Base-by-base conservation (phyloP, 2,113 vertebrate genomes). In the Chaetodon auriga region DNA sequence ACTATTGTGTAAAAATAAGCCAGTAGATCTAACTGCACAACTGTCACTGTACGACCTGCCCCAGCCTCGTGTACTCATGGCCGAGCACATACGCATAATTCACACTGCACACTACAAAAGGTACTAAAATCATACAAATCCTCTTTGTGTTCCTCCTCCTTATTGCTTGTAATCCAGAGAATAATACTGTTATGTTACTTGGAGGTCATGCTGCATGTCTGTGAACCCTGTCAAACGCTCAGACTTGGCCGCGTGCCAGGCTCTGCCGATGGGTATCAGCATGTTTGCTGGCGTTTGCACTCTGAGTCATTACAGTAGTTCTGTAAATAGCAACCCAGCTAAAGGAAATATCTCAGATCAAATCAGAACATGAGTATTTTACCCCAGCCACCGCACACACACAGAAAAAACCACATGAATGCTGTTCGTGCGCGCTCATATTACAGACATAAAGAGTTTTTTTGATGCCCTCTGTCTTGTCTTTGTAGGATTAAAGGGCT, bases 301-400 rank as follows among this genome's bases (percentile, higher is more conserved):
- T 90, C 85, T 77, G 83, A 92, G 87, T 88, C 85, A 93, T 92
- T 94, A 92, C 91, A 87, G 87, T 36, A 54, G 82, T 89, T 91
- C 93, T 94, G 91, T 84, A 94, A 95, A 95, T 94, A 95, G 93
- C 87, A 93, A 89, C 90, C 77, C 64, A 84, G 77, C 68, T 68
- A 88, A 81, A 90, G 93, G 90, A 95, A 95, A 92, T 89, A 80
- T 92, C 87, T 77, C 75, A 87, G 85, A 89, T 92, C 84, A 83
- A 91, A 95, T 95, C 92, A 82, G 78, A 83, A 65, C 87, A 90
- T 70, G 79, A 79, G 84, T 87, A 74, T 68, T 91, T 91, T 68
- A 73, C 75, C 55, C 78, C 77, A 93, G 94, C 87, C 19, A 74
- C 91, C 62, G 68, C 70, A 49, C 54, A 53, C 38, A 21, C 55